Conservation (phyloP, 2,113 vertebrate genomes). For the Neopipo cinnamomea region DNA sequence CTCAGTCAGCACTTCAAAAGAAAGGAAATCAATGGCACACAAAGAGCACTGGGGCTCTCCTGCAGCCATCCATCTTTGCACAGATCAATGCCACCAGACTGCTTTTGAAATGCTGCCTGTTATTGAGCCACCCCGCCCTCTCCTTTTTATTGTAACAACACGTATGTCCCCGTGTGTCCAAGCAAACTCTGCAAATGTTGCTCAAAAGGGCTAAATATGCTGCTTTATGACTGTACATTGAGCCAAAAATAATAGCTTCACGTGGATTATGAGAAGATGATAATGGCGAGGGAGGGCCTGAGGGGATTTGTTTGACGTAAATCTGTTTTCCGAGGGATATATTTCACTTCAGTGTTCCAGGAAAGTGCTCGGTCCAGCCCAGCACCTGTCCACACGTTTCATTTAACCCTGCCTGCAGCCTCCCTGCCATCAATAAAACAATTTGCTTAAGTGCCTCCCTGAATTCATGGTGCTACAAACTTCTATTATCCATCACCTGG, state of each 20-base stretch:
- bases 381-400: background rate
- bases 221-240: background rate
- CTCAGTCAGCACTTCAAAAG: background rate
- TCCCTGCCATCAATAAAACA: background rate
- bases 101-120: background rate
- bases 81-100: background rate
- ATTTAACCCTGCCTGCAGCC: background rate
- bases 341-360: background rate
- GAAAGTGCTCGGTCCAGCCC: background rate
- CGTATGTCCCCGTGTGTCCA: accelerated
- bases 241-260: background rate
- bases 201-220: accelerated
- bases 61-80: background rate
- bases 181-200: background rate
- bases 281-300: background rate
- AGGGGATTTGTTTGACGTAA: background rate
- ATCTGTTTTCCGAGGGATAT: background rate
- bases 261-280: background rate
- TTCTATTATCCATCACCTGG: background rate
- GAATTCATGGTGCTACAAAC: background rate
- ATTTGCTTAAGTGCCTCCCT: slow-evolving; percentile 25
- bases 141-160: background rate
- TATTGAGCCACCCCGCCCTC: background rate
- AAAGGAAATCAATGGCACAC: background rate
- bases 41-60: background rate